Percentiles rank a stretch among this genome's conserved stretches.
Evolutionary conservation across 2,113 vertebrate species (phyloP).

Genomic region (Rhinoderma darwinii): DNA sequence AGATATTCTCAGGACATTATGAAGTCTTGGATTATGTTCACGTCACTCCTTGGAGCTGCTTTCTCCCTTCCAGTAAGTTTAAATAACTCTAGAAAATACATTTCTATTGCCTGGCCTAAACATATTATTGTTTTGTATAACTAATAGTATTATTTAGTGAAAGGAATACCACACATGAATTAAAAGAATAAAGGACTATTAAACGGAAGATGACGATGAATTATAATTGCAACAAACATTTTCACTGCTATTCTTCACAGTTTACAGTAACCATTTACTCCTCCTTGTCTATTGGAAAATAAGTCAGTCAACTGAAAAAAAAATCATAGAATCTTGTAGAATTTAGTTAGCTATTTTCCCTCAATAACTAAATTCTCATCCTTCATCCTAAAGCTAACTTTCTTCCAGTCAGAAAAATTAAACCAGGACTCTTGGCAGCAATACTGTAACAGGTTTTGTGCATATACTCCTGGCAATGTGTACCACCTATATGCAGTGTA

Average conservation of each 20-base stretch:
- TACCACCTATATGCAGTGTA: no score
- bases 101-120: no score
- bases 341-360: no score
- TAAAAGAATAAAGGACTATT: not conserved
- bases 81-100: not conserved
- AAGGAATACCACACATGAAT: not conserved
- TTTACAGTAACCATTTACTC: not conserved
- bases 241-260: not conserved
- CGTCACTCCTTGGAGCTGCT: slow-evolving; percentile 63
- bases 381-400: no score
- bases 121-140: not conserved
- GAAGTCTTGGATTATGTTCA: slow-evolving; percentile 63
- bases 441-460: no score
- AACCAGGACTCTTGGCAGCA: no score
- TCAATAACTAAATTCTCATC: no score
- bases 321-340: no score
- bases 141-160: not conserved
- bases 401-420: no score
- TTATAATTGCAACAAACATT: not conserved
- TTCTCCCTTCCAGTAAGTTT: slow-evolving; percentile 60
- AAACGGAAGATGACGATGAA: not conserved
- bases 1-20: slow-evolving; percentile 47
- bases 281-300: not conserved
- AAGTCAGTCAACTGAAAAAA: not conserved
- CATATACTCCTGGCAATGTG: no score